Evolutionary conservation across 2,888 invertebrate genomes (phyloP), one percentile per base, ranked within the genome.

Genomic region (Sphecodes monilicornis): DNA sequence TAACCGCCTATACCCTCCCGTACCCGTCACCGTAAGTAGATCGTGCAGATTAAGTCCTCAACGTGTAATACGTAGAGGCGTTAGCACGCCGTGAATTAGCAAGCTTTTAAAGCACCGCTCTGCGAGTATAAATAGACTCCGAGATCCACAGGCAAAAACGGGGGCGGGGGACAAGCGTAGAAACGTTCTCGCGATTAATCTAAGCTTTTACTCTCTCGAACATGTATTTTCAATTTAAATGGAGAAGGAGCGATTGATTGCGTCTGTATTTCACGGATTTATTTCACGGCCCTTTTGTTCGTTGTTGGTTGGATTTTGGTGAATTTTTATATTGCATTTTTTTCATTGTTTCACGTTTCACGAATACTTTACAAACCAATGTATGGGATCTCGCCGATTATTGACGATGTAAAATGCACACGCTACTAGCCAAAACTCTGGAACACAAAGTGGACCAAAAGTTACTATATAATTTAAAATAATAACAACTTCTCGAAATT

Each of bases 21-120:
- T 41, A 50, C 57, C 57, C 57, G 57, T 57, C 83, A 32, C 64
- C 64, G 78, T 80, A 84, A 76, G 87, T 88, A 89, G 90, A 90
- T 90, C 87, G 87, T 22, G 66, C 76, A 57, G 86, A 88, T 90
- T 89, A 88, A 89, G 88, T 84, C 82, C 78, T 90, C 85, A 85
- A 70, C 88, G 82, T 70, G 85, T 88, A 84, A 78, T 86, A 86
- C 87, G 89, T 82, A 82, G 57, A 57, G 84, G 72, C 84, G 88
- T 87, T 87, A 75, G 73, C 70, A 73, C 75, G 80, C 70, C 76
- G 74, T 73, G 79, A 90, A 86, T 90, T 88, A 85, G 81, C 80
- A 73, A 54, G 78, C 77, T 71, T 80, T 90, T 90, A 86, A 90
- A 88, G 84, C 71, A 68, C 80, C 72, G 26, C 76, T 18, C 76